A percentile compares a stretch with the other conserved stretches of the same genome.
phyloP scores from a whole-genome alignment of 2,113 vertebrate species.

The Tympanuchus pallidicinctus region DNA sequence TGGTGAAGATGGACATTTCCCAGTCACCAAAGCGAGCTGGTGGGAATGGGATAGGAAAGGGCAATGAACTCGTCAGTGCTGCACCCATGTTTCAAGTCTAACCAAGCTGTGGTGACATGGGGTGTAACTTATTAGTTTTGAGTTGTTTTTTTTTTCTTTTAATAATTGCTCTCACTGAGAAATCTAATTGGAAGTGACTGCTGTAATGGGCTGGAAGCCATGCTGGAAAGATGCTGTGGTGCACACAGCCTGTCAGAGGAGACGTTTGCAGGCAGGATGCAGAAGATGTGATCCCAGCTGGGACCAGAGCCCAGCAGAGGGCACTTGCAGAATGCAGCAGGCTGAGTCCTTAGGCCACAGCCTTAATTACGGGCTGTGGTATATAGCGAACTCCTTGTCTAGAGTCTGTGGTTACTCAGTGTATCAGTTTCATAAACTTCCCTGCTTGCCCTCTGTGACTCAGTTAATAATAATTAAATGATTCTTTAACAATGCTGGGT shows the following conservation, averaged over 20 bases:
- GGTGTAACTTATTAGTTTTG: not conserved
- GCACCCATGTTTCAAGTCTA: not conserved
- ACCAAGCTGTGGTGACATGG: not conserved
- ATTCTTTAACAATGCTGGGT: constrained; percentile 53
- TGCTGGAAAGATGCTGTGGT: not conserved
- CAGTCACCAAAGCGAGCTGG: not conserved
- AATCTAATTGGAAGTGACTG: not conserved
- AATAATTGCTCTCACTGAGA: not conserved
- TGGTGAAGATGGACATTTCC: constrained; percentile 20
- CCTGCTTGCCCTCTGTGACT: constrained; percentile 56
- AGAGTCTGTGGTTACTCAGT: not conserved
- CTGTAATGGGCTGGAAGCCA: not conserved
- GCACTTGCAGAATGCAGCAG: constrained; percentile 56
- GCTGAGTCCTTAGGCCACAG: not conserved
- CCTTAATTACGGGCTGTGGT: constrained; percentile 45
- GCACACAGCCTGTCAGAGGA: not conserved
- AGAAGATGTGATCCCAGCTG: not conserved
- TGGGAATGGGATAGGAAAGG: constrained; percentile 19
- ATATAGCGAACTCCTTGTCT: not conserved
- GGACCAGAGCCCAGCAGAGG: constrained; percentile 40
- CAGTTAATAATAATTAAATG: constrained; percentile 69
- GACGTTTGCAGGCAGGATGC: not conserved
- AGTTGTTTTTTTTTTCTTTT: not conserved
- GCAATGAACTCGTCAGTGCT: not conserved
- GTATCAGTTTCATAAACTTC: constrained; percentile 42